These are phyloP conservation scores for Callionymus lyra DNA, from an alignment of 2,113 vertebrate genomes.

Conservation along the genomic window DNA sequence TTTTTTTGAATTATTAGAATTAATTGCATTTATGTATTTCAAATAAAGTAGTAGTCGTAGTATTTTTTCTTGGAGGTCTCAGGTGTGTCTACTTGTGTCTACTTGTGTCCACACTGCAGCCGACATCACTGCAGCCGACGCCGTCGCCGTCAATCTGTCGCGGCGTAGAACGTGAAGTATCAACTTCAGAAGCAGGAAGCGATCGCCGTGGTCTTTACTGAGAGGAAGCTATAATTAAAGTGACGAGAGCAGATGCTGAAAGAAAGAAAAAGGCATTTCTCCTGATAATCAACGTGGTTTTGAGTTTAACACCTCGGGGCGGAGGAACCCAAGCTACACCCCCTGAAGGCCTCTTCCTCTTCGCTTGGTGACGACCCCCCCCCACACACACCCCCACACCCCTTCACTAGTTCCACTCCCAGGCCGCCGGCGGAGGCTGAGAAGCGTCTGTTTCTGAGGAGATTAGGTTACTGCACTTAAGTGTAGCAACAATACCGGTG, in stretches of 20 bases:
- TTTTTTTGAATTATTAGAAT: too few species aligned
- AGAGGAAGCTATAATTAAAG: slow-evolving; percentile 66
- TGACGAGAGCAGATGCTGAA: slow-evolving; percentile 69
- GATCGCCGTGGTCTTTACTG: slow-evolving; percentile 43
- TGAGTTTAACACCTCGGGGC: slow-evolving; percentile 67
- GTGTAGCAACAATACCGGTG: slow-evolving; percentile 64
- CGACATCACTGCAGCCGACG: too few species aligned
- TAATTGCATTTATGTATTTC: too few species aligned
- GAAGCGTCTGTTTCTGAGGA: slow-evolving; percentile 53
- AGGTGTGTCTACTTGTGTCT: too few species aligned
- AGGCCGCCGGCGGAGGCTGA: slow-evolving; percentile 56
- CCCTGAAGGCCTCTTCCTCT: slow-evolving; percentile 52
- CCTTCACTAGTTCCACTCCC: slow-evolving; percentile 36
- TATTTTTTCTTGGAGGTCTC: too few species aligned
- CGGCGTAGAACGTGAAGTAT: too few species aligned
- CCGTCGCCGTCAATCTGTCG: too few species aligned
- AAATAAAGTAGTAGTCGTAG: too few species aligned
- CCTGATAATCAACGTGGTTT: slow-evolving; percentile 65
- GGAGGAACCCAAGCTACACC: slow-evolving; percentile 60
- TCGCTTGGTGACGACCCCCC: slow-evolving; percentile 50
- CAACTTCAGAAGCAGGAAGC: too few species aligned
- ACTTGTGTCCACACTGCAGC: too few species aligned
- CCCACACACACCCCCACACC: slow-evolving; percentile 35
- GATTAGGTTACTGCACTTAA: slow-evolving; percentile 70
- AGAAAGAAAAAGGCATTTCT: slow-evolving; percentile 66